Base-by-base conservation (phyloP, 2,888 invertebrate genomes). In the Pseudoips prasinana region DNA sequence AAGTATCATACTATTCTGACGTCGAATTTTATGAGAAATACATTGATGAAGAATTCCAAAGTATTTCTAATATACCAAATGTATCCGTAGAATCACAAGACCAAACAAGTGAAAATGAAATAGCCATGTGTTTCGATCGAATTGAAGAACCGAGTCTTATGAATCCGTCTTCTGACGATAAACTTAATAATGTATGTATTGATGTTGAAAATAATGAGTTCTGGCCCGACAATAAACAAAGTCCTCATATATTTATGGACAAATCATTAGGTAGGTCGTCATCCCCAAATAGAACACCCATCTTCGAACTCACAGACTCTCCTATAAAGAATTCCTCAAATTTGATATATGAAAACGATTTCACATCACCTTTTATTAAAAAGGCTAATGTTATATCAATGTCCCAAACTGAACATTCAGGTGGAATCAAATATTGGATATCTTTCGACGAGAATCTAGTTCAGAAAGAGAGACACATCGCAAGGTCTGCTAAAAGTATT, bases 341-440 rank as follows among this genome's bases (percentile, higher is more conserved):
- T 14, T 7, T 22, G 28, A 33, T 36, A 25, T 4, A 26, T 10
- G 38, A 46, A 7, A n/a, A n/a, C n/a, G n/a, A n/a, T n/a, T 53
- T 52, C 0, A 48, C 59, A 3, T 87, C 86, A 0, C 85, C 88
- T 0, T 82, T 87, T 25, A 45, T 73, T 0, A 85, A 70, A 42
- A 67, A 61, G 29, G 58, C 73, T 0, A 60, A 79, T 0, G 71
- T 88, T 0, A 65, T 86, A 14, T 64, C 87, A 0, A 89, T 89
- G 83, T 83, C 84, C 0, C 87, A 81, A 22, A 84, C 70, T 0
- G 73, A 68, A 25, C 73, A 83, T 22, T 68, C 60, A 0, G 86
- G 88, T 0, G 89, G 89, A 0, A 58, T 87, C 0, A 89, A 87
- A 45, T 89, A 84, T 25, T 89, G 89, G 89, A 19, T 89, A 0